Conservation (phyloP, 2,888 invertebrate species). For the Schizotus pectinicornis region DNA sequence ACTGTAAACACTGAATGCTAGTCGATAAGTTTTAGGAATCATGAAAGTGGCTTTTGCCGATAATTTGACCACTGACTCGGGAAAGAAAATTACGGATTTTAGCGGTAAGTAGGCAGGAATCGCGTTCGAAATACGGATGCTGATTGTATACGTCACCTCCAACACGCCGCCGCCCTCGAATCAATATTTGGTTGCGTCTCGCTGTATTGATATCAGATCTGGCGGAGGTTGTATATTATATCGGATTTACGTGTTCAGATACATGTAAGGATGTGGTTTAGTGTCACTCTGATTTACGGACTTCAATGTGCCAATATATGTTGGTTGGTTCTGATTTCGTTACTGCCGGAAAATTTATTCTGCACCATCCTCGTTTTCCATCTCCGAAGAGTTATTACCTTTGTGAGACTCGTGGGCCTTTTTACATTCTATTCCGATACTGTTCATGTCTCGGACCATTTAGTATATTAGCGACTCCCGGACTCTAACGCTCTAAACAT, state of each 20-base stretch:
- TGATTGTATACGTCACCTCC: slow-evolving; percentile 47
- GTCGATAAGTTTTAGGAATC: no score
- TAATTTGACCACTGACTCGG: no score
- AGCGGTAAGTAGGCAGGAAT: no score
- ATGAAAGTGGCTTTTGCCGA: no score
- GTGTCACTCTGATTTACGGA: slow-evolving; percentile 51
- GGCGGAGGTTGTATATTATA: slow-evolving; percentile 53
- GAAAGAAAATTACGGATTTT: no score
- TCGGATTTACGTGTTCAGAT: slow-evolving; percentile 54
- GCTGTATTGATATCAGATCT: slow-evolving; percentile 52
- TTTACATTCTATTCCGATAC: background rate
- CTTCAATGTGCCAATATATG: slow-evolving; percentile 34
- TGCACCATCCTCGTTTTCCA: slow-evolving; percentile 17
- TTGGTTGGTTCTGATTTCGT: slow-evolving; percentile 25
- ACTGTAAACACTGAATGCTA: no score
- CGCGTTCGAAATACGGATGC: slow-evolving; percentile 28
- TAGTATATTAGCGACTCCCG: no score
- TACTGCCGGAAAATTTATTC: slow-evolving; percentile 25
- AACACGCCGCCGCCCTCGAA: slow-evolving; percentile 42
- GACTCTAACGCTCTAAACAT: no score
- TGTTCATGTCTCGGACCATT: no score
- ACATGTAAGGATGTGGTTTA: slow-evolving; percentile 52
- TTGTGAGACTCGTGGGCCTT: slow-evolving; percentile 12
- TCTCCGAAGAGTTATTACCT: slow-evolving; percentile 19
- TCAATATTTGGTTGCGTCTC: slow-evolving; percentile 50